These are phyloP conservation scores for Aeoliscus strigatus DNA, from an alignment of 2,797 vertebrate species.

Conservation along the genomic window DNA sequence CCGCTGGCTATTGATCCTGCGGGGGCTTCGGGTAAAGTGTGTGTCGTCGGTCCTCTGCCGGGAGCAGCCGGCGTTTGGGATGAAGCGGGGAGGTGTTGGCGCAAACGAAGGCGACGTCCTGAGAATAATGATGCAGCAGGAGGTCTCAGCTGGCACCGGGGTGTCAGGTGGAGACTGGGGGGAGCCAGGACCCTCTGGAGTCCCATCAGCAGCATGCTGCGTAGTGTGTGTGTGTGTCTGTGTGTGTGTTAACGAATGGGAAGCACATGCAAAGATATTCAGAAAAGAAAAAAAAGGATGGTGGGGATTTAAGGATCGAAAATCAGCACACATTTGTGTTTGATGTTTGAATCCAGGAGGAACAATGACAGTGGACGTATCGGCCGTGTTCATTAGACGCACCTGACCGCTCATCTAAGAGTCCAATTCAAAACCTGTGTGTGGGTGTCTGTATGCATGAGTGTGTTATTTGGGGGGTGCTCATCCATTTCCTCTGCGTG, in stretches of 20 bases:
- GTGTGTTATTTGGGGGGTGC: conserved; percentile 39
- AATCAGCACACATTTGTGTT: conserved; percentile 25
- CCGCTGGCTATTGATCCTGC: conserved; percentile 59
- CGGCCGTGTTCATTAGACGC: conserved; percentile 16
- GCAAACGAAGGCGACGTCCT: no score
- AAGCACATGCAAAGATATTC: no score
- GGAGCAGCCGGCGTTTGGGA: no score
- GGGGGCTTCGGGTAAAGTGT: conserved; percentile 30
- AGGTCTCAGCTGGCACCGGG: conserved; percentile 69
- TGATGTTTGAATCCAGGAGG: conserved; percentile 30
- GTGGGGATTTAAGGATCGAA: conserved; percentile 4
- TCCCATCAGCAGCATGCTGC: conserved; percentile 70
- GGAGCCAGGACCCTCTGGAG: conserved; percentile 62
- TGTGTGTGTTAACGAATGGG: conserved; percentile 32
- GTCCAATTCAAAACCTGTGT: conserved; percentile 25
- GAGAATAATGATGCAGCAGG: conserved; percentile 53
- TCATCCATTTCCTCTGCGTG: conserved; percentile 64
- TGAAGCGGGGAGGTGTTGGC: no score
- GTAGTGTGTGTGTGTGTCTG: conserved; percentile 25
- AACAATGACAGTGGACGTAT: conserved; percentile 19
- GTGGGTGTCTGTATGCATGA: conserved; percentile 35
- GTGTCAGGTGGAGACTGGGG: conserved; percentile 74
- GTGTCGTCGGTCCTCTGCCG: no score
- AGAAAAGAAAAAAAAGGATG: no score
- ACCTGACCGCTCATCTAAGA: conserved; percentile 27